Percentiles rank a stretch among this genome's conserved stretches.
Evolutionary conservation across 2,113 vertebrate genomes (phyloP).

Genomic region (Eupsittula cactorum): DNA sequence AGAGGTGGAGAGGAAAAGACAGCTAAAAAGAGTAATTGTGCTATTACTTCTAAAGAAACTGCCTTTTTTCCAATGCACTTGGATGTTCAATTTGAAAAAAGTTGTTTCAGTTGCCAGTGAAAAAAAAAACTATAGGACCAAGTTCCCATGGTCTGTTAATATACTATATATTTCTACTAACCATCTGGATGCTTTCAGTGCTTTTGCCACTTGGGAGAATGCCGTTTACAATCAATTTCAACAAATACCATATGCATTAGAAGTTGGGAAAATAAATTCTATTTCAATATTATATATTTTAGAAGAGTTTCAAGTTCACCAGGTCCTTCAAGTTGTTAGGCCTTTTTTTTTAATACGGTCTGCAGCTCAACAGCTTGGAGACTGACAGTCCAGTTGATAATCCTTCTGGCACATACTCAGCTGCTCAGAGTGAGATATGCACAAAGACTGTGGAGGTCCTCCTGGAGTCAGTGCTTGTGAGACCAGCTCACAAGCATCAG

Average conservation of each 20-base stretch:
- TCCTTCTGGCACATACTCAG: neutral
- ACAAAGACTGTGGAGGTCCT: neutral
- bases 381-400: neutral
- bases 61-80: neutral
- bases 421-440: neutral
- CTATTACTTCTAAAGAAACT: neutral
- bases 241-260: slow-evolving; percentile 12
- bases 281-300: neutral
- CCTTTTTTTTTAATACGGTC: neutral
- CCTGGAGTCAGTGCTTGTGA: neutral
- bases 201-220: slow-evolving; percentile 12
- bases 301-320: neutral
- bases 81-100: neutral
- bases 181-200: neutral
- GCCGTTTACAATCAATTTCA: slow-evolving; percentile 10
- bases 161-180: neutral
- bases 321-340: neutral
- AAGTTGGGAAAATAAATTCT: neutral
- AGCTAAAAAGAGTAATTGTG: neutral
- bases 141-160: neutral
- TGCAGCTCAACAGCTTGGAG: neutral
- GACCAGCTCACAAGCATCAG: neutral
- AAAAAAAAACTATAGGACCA: neutral
- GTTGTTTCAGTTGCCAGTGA: neutral
- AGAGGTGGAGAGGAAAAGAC: neutral